Conservation (phyloP, 2,797 vertebrate species). For the Chloroceryle amazona region DNA sequence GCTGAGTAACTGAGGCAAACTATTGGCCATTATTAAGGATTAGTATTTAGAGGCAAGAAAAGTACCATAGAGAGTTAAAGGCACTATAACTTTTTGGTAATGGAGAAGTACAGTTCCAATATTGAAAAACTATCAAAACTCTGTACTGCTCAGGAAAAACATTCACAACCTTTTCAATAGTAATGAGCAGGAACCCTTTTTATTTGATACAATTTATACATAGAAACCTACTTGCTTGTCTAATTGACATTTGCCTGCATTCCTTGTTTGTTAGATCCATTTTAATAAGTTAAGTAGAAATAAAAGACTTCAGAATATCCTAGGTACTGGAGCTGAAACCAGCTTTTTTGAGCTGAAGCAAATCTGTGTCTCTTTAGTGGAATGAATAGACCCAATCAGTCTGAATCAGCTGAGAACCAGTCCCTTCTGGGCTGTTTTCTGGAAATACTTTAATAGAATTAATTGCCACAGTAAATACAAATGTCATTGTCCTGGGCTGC, state of each 20-base stretch:
- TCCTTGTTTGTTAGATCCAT: neutral
- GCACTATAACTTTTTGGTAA: neutral
- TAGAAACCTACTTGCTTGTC: neutral
- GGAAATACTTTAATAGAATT: neutral
- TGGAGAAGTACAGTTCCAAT: neutral
- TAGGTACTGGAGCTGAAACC: neutral
- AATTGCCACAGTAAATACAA: neutral
- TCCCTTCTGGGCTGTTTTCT: neutral
- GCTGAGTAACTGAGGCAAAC: neutral
- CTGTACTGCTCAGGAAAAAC: neutral
- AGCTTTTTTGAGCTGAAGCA: neutral
- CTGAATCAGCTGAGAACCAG: neutral
- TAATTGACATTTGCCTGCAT: neutral
- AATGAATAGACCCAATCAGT: neutral
- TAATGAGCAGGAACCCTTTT: neutral
- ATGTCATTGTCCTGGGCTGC: neutral
- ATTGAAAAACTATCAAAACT: neutral
- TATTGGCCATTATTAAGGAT: neutral
- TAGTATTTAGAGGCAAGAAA: neutral
- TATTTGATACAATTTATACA: neutral
- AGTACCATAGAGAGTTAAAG: neutral
- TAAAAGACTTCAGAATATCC: neutral
- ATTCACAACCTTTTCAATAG: neutral
- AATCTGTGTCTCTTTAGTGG: neutral
- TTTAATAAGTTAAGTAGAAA: neutral